These are phyloP conservation scores for Vulpes vulpes DNA, from an alignment of 2,113 vertebrate species.

Conservation along the genomic window DNA sequence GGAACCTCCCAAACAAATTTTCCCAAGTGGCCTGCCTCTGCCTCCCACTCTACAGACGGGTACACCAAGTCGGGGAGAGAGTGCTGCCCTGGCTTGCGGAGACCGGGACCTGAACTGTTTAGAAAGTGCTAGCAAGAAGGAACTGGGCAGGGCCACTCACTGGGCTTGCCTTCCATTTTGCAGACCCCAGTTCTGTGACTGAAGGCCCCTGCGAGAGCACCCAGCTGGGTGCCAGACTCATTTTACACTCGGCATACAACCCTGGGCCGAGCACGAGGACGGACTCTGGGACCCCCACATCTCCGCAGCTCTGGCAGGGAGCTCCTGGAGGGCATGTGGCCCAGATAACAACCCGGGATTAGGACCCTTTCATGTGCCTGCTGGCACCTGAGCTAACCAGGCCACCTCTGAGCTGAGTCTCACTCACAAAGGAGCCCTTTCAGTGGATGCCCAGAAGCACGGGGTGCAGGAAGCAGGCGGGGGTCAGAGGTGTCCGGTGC, in stretches of 20 bases:
- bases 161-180: background rate
- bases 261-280: fast-evolving
- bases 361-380: background rate
- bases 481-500: background rate
- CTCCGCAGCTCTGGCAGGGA: background rate
- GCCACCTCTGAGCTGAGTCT: background rate
- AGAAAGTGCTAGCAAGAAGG: background rate
- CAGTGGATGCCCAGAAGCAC: background rate
- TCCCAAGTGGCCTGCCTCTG: background rate
- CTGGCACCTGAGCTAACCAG: background rate
- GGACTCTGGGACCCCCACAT: background rate
- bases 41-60: background rate
- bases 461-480: background rate
- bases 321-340: background rate
- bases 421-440: background rate
- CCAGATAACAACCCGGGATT: background rate
- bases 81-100: fast-evolving
- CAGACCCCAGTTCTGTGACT: background rate
- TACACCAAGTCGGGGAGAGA: background rate
- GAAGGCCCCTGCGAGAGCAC: background rate
- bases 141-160: fast-evolving
- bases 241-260: background rate
- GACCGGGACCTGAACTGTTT: too few relatives aligned
- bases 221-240: fast-evolving
- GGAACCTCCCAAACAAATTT: background rate